Evolutionary conservation across 2,888 invertebrate genomes (phyloP).

Genomic region (Nipponacmea schrenckii): DNA sequence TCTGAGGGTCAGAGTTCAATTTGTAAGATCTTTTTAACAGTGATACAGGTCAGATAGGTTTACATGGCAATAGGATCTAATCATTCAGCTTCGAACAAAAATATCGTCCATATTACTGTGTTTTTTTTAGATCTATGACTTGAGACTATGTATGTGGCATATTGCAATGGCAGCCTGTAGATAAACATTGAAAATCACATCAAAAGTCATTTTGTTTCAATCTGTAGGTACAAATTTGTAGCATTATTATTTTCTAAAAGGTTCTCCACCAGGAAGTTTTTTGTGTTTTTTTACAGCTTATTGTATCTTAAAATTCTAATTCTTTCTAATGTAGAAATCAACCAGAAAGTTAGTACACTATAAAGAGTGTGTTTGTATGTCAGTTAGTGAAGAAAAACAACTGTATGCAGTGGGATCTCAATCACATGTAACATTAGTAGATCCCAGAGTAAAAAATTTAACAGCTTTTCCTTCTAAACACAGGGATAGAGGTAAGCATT

Average conservation of each 20-base stretch:
- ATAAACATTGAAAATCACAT: not conserved
- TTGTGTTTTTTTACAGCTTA: too few species aligned
- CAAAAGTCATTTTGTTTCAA: not conserved
- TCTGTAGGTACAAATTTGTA: not conserved
- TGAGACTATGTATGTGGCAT: not conserved
- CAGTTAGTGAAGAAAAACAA: slow-evolving; percentile 82
- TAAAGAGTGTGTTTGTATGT: slow-evolving; percentile 92
- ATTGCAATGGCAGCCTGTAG: not conserved
- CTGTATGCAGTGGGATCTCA: slow-evolving; percentile 94
- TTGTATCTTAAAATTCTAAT: too few species aligned
- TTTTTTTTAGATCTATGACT: too few species aligned
- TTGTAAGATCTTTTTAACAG: too few species aligned
- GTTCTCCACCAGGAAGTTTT: too few species aligned
- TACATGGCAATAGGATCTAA: too few species aligned
- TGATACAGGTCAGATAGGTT: too few species aligned
- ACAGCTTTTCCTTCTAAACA: slow-evolving; percentile 80
- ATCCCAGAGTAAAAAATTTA: slow-evolving; percentile 74
- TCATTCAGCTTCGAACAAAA: too few species aligned
- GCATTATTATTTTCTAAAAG: not conserved
- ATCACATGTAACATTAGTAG: slow-evolving; percentile 89
- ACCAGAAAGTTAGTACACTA: slow-evolving; percentile 83
- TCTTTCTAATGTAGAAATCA: too few species aligned
- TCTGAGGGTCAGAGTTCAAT: too few species aligned
- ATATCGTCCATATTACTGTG: too few species aligned
- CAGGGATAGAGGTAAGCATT: slow-evolving; percentile 82